These are phyloP conservation scores for Acleris holmiana DNA, from an alignment of 2,888 invertebrate species.

Conservation along the genomic window DNA sequence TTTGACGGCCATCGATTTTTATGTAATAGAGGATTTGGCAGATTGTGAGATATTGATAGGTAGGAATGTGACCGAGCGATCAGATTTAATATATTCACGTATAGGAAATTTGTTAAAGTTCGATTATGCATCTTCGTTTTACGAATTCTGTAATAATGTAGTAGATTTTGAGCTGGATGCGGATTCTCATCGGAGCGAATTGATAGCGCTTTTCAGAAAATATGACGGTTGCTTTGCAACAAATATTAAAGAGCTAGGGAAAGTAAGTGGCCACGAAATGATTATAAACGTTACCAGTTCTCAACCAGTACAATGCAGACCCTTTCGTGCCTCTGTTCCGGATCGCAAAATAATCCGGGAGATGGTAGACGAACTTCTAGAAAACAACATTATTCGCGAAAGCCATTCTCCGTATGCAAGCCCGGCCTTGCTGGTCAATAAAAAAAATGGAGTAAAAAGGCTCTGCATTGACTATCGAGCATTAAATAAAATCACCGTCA, in stretches of 20 bases:
- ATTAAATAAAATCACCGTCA: background rate
- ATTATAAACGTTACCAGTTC: background rate
- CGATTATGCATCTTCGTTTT: background rate
- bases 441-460: slow-evolving; percentile 3
- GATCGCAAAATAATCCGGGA: slow-evolving; percentile 1
- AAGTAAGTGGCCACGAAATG: slow-evolving; percentile 4
- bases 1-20: background rate
- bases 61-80: slow-evolving; percentile 5
- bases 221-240: slow-evolving; percentile 1
- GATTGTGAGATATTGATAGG: slow-evolving; percentile 10
- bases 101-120: slow-evolving; percentile 1
- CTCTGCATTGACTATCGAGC: slow-evolving; percentile 6
- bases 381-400: background rate
- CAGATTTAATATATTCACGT: slow-evolving; percentile 5
- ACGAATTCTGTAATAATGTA: background rate
- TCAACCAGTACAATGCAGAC: slow-evolving; percentile 9
- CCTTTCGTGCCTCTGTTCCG: background rate
- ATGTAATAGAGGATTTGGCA: background rate
- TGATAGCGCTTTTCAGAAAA: background rate
- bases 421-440: slow-evolving; percentile 1
- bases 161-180: background rate
- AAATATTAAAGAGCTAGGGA: slow-evolving; percentile 7
- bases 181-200: background rate
- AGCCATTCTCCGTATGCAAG: slow-evolving; percentile 4
- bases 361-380: slow-evolving; percentile 8